Conservation (phyloP, 1,140 invertebrate species). For the Achroia grisella region DNA sequence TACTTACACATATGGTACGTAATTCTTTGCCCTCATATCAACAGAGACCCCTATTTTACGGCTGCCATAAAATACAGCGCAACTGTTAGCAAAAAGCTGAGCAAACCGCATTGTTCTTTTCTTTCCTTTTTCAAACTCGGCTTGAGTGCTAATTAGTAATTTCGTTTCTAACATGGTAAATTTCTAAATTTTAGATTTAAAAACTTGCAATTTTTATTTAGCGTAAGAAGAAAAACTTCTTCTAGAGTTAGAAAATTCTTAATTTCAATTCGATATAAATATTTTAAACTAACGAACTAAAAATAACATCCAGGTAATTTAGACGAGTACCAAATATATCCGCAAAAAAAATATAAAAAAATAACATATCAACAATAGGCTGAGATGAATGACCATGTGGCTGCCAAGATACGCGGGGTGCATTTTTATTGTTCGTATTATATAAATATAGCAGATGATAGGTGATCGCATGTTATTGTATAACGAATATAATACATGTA, state of each 20-base stretch:
- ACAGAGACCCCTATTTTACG: conserved; percentile 1
- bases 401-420: conserved; percentile 2
- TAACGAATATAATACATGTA: conserved; percentile 27
- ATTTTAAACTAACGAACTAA: no score
- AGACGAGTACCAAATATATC: not conserved
- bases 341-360: not conserved
- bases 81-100: not conserved
- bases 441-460: conserved; percentile 40
- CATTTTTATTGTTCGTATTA: conserved; percentile 12
- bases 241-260: no score
- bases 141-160: not conserved
- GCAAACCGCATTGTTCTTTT: not conserved
- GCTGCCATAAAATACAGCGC: conserved; percentile 1
- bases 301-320: not conserved
- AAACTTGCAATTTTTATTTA: not conserved
- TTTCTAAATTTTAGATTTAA: not conserved
- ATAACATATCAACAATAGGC: not conserved
- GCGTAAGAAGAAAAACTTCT: not conserved
- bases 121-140: not conserved
- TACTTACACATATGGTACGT: conserved; percentile 5
- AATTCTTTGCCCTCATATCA: conserved; percentile 2
- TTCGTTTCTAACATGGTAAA: not conserved
- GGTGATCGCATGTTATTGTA: conserved; percentile 37
- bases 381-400: conserved; percentile 7
- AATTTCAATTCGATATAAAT: not conserved